Evolutionary conservation across 2,113 vertebrate genomes (phyloP).

Genomic region (Stictonetta naevosa): DNA sequence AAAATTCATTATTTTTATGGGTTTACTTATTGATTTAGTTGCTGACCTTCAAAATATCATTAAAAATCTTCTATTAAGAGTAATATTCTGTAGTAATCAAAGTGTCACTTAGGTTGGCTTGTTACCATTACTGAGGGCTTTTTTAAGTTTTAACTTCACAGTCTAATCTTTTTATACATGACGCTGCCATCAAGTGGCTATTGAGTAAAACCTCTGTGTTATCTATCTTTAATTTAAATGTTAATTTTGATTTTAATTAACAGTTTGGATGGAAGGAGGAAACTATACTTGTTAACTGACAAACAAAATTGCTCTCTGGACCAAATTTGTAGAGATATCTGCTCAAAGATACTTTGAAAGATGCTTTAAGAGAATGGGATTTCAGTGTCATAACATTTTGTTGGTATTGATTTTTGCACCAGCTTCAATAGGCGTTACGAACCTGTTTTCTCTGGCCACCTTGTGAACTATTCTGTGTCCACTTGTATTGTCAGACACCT

Average conservation of each 20-base stretch:
- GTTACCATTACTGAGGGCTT: background rate
- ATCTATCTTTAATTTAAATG: background rate
- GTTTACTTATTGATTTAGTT: conserved; percentile 18
- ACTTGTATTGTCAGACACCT: background rate
- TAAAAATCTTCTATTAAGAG: background rate
- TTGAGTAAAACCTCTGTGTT: conserved; percentile 5
- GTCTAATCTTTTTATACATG: conserved; percentile 6
- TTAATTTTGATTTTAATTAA: background rate
- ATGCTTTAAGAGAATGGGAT: background rate
- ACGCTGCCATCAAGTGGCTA: conserved; percentile 51
- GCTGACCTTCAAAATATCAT: conserved; percentile 41
- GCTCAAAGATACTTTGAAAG: background rate
- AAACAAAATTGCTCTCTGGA: background rate
- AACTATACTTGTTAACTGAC: background rate
- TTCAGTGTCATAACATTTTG: background rate
- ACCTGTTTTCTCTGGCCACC: background rate
- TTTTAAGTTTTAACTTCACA: background rate
- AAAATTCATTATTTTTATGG: background rate
- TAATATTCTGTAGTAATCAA: background rate
- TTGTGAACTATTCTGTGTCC: background rate
- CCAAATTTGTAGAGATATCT: background rate
- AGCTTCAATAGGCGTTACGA: background rate
- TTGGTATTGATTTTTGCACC: background rate
- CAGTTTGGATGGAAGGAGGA: background rate
- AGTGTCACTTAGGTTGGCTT: background rate